Base-by-base conservation (phyloP, 2,888 invertebrate genomes). In the Cheilosia scutellata region DNA sequence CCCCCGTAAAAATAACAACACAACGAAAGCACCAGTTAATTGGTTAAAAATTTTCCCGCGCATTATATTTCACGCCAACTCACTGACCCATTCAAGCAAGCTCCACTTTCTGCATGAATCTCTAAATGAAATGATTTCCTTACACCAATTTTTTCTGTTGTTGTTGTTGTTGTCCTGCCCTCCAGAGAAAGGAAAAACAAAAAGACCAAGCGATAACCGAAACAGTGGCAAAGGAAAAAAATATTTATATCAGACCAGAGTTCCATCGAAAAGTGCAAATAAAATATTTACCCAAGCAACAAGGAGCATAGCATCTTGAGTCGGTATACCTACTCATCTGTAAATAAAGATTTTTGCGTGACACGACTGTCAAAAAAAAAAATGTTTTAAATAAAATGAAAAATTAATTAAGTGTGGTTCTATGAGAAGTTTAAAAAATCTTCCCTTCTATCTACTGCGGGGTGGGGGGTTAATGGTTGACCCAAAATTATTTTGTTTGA, bases 331-430 rank as follows among this genome's bases (percentile, higher is more conserved):
- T 53, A 70, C 53, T 68, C 77, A 77, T 44, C 68, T 37, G 60
- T 68, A 60, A 77, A 77, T 68, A 77, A 77, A 42, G 77, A 77
- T 62, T 68, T 62, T 51, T 77, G 70, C 77, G 77, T 77, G 77
- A 60, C 77, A 53, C 27, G 53, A 44, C 31, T 60, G 49, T n/a
- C 51, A 51, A 47, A 42, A 13, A 25, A 25, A 44, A 58, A 75
- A 58, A 65, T 13, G 49, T 31, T n/a, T 1, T 0, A 33, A 4
- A 27, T 40, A 58, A 40, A 58, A n/a, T 25, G 51, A 31, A 58
- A 68, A 77, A 77, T 53, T 68, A 77, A 77, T 68, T 77, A 77
- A 51, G 65, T 51, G 66, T 53, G 66, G 51, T 60, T 58, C 68
- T 42, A 29, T 33, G 58, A 25, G 60, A 60, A 60, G 31, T 60